These are phyloP conservation scores for Drosophila imparisetae DNA, from an alignment of 2,888 invertebrate species.

Conservation along the genomic window DNA sequence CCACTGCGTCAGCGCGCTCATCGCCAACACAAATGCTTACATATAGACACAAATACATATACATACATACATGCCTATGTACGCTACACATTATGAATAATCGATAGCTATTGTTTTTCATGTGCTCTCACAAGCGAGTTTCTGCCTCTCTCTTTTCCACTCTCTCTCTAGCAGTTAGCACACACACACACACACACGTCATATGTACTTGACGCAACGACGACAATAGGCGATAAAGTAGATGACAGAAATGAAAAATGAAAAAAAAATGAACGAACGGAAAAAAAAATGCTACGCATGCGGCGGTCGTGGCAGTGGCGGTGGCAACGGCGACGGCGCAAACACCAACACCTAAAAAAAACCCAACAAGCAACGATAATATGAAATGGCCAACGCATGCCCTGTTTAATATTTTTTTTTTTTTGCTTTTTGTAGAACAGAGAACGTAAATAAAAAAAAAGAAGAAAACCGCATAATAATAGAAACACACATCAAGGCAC, in stretches of 20 bases:
- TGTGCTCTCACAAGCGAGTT: constrained; percentile 20
- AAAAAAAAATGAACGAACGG: constrained; percentile 31
- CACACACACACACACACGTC: background rate
- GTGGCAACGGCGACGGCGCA: constrained; percentile 63
- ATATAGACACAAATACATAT: constrained; percentile 6
- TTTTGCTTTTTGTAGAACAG: background rate
- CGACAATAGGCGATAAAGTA: constrained; percentile 54
- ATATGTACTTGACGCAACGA: constrained; percentile 46
- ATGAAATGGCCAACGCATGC: constrained; percentile 43
- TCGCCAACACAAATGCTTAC: constrained; percentile 12
- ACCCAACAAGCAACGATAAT: background rate
- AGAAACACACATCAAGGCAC: background rate
- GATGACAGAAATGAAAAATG: constrained; percentile 30
- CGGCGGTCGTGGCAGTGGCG: constrained; percentile 48
- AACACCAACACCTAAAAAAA: constrained; percentile 21
- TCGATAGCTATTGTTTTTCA: constrained; percentile 60
- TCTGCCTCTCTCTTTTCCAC: constrained; percentile 16
- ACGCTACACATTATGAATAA: constrained; percentile 53
- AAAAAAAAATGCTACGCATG: constrained; percentile 65
- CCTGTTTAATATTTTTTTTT: constrained; percentile 20
- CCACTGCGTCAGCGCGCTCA: constrained; percentile 74
- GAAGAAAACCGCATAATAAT: constrained; percentile 6
- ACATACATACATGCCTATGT: background rate
- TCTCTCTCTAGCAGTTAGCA: constrained; percentile 9
- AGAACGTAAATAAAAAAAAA: constrained; percentile 5